A percentile compares a stretch with the other conserved stretches of the same genome.
phyloP scores from a whole-genome alignment of 2,797 vertebrate genomes.

The Oophaga sylvatica region DNA sequence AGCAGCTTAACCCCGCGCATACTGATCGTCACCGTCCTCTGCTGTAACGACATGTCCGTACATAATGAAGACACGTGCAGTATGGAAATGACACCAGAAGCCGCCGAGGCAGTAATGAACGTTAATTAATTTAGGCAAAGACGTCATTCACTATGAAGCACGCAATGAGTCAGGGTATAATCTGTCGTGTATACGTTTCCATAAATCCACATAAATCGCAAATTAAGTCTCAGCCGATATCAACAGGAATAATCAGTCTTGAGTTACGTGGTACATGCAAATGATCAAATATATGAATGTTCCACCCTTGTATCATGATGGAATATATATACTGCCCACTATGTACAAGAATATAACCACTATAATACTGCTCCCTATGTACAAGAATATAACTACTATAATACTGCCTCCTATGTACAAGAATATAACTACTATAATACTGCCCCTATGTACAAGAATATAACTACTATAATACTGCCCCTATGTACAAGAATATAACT shows the following conservation, averaged over 20 bases:
- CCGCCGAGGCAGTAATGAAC: neutral
- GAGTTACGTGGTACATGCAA: neutral
- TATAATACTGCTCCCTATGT: too few relatives aligned
- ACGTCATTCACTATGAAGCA: neutral
- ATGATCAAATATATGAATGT: neutral
- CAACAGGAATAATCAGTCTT: neutral
- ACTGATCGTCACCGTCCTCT: neutral
- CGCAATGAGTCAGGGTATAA: neutral
- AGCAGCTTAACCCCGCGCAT: constrained; percentile 5
- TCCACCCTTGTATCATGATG: neutral
- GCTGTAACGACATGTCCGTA: neutral
- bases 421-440: too few relatives aligned
- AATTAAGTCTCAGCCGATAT: neutral
- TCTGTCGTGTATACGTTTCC: neutral
- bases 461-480: too few relatives aligned
- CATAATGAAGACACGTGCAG: neutral
- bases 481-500: too few relatives aligned
- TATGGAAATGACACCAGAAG: neutral
- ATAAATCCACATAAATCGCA: neutral
- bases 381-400: too few relatives aligned
- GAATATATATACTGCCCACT: too few relatives aligned
- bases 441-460: too few relatives aligned
- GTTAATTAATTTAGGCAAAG: neutral
- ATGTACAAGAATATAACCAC: too few relatives aligned
- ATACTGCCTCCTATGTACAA: too few relatives aligned